Base-by-base conservation (phyloP, 2,888 invertebrate species). In the Athalia circularis region DNA sequence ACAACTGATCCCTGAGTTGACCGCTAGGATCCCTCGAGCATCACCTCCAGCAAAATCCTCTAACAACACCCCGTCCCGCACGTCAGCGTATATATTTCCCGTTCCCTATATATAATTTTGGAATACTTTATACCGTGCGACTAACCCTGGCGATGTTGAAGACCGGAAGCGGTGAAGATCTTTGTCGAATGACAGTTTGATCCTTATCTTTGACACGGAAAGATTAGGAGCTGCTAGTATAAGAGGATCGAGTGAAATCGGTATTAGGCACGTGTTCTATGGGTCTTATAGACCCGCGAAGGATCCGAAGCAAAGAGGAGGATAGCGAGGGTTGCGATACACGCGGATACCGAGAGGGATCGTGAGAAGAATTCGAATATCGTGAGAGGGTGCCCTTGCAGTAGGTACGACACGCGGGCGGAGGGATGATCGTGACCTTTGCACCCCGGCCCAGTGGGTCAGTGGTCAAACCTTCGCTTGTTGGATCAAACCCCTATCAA, bases 401-500 rank as follows among this genome's bases (percentile, higher is more conserved):
- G 29, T 29, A 29, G 29, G 29, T 29, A 29, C 29, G 29, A n/a
- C n/a, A 57, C 59, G 47, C 57, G 13, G 11, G 45, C 11, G 11
- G 43, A 59, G 59, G 72, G 72, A 59, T 59, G 72, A 77, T 79
- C 76, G 77, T 67, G 67, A 80, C 77, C 78, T 78, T 59, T 72
- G 70, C 67, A 13, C 47, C 29, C 13, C 72, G 59, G 78, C 82
- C 84, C 86, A 81, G 81, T 87, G 86, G 87, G 87, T 87, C 87
- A 87, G 80, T 84, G 85, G 85, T 82, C 83, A 85, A 85, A 79
- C 86, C 84, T 84, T 83, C 83, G 82, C 83, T 29, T 29, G 29
- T 29, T 82, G 82, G 82, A 80, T 82, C 80, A 84, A 80, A 83
- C 82, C 83, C 82, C 85, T 81, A 84, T 85, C 81, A 83, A 77